Percentiles rank a stretch among this genome's conserved stretches.
phyloP scores from a whole-genome alignment of 2,797 vertebrate species.

The Florisuga fusca region DNA sequence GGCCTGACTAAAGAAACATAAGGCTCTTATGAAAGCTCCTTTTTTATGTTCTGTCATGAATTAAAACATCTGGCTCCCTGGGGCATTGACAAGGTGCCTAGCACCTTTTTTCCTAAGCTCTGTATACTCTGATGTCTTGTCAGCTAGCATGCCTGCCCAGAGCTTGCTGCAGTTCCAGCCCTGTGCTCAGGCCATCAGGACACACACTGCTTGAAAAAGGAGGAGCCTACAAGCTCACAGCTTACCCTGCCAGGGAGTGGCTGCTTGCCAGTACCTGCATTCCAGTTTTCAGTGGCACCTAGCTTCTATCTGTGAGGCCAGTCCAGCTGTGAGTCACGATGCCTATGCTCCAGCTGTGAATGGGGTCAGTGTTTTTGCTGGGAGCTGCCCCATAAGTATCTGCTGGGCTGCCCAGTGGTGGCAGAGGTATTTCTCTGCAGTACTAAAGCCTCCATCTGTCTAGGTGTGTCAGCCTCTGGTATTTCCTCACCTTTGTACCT shows the following conservation, averaged over 20 bases:
- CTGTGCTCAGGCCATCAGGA: constrained; percentile 33
- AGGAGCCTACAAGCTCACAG: neutral
- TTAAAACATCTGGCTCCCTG: constrained; percentile 48
- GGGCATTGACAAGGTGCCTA: constrained; percentile 40
- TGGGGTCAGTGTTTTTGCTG: constrained; percentile 39
- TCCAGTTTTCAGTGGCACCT: constrained; percentile 46
- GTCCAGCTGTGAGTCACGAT: constrained; percentile 1
- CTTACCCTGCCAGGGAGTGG: constrained; percentile 7
- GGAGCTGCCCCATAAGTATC: constrained; percentile 25
- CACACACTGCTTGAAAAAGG: constrained; percentile 1
- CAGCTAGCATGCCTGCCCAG: neutral
- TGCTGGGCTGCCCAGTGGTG: neutral
- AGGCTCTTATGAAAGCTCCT: constrained; percentile 51
- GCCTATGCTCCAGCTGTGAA: constrained; percentile 44
- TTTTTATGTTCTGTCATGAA: constrained; percentile 48
- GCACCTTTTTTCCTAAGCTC: constrained; percentile 17
- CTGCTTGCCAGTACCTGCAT: constrained; percentile 60
- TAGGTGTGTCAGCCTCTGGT: constrained; percentile 46
- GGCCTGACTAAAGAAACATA: constrained; percentile 30
- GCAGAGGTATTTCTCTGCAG: constrained; percentile 23
- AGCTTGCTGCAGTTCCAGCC: constrained; percentile 12
- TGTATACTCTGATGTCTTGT: neutral
- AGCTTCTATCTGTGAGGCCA: constrained; percentile 34
- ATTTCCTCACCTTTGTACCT: constrained; percentile 62
- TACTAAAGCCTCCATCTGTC: neutral